A percentile compares a stretch with the other conserved stretches of the same genome.
These are phyloP conservation scores for Eubucco bourcierii DNA, from an alignment of 2,113 vertebrate species.

Conservation along the genomic window DNA sequence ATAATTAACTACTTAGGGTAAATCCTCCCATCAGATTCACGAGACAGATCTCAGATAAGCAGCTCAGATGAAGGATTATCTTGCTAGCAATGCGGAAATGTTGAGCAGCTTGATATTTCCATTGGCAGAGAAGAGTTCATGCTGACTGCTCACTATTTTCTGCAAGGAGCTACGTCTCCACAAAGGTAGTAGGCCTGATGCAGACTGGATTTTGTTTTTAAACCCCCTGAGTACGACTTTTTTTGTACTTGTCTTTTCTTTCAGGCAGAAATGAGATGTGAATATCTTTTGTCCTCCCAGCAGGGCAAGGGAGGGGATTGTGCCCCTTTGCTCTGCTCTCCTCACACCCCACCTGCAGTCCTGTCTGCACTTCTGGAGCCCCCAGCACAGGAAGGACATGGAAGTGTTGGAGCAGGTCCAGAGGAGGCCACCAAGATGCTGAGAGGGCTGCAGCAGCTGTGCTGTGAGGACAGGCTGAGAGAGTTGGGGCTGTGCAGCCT, in stretches of 20 bases:
- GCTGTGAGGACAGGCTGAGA: too few species aligned
- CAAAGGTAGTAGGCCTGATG: conserved; percentile 1
- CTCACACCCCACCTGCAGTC: too few species aligned
- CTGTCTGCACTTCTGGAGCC: too few species aligned
- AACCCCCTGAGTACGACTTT: background rate
- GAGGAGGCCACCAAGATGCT: too few species aligned
- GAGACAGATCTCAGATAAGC: conserved; percentile 69
- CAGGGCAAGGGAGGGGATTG: too few species aligned
- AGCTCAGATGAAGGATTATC: conserved; percentile 66
- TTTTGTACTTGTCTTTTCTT: background rate
- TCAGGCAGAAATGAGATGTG: background rate
- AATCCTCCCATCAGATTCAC: conserved; percentile 58
- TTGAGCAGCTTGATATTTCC: conserved; percentile 64
- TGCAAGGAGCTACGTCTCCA: conserved; percentile 15
- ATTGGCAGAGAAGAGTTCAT: conserved; percentile 34
- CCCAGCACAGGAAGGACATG: too few species aligned
- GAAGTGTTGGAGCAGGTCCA: too few species aligned
- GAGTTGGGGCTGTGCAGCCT: too few species aligned
- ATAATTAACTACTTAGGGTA: conserved; percentile 63
- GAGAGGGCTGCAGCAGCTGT: too few species aligned
- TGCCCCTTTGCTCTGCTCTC: too few species aligned
- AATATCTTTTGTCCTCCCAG: background rate
- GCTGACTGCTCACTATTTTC: conserved; percentile 41
- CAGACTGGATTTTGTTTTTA: background rate
- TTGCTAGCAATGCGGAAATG: conserved; percentile 56